Base-by-base conservation (phyloP, 2,888 invertebrate species). In the Portevinia maculata region DNA sequence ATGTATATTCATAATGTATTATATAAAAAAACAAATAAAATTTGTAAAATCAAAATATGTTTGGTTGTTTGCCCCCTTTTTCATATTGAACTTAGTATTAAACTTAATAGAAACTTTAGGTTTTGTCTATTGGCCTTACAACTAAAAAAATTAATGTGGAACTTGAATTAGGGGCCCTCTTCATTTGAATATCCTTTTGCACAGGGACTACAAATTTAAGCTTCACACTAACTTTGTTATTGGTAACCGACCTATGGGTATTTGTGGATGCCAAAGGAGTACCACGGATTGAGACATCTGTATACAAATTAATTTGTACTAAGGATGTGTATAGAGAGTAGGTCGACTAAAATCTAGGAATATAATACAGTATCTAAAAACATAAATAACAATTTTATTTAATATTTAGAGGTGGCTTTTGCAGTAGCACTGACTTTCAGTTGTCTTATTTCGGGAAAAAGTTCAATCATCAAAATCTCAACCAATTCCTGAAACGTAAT, bases 391-490 rank as follows among this genome's bases (percentile, higher is more conserved):
- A 83, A 60, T 67, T 71, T 76, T 55, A 83, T 62, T 83, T 83
- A 62, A 11, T 44, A 17, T 44, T 44, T 3, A 44, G 60, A 55
- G n/a, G 59, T 73, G 30, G 62, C 44, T 39, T 83, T 83, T 15
- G 28, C 69, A 53, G 83, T 41, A 41, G 81, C 84, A 32, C 81
- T 85, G 24, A 88, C 86, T 84, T 90, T 89, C 2, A 90, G 92
- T 85, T 93, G 92, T 84, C 93, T 93, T 85, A 94, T 91, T 91
- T 95, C 94, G 13, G 94, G 94, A 88, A 94, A 95, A 86, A 94
- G 92, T 90, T 94, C 94, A 79, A 93, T 89, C 86, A 95, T 91
- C 55, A 94, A 90, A 55, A 94, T 90, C 89, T 94, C 94, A 84
- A 95, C 92, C 81, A 95, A 90, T 88, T 94, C 94, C 95, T 95